Conservation (phyloP, 2,113 vertebrate genomes). For the Ploceus nigricollis region DNA sequence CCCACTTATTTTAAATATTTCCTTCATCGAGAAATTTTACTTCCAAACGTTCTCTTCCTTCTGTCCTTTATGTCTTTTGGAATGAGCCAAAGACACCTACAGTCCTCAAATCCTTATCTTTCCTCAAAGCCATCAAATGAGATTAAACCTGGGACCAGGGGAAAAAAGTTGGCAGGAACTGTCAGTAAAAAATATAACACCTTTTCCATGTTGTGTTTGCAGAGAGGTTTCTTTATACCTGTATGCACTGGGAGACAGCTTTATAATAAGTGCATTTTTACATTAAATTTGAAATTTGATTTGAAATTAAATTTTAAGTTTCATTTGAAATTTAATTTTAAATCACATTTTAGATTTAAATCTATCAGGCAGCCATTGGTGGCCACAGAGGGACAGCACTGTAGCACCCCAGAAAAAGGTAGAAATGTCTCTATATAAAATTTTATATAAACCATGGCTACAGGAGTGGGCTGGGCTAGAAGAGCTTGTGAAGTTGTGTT, state of each 20-base stretch:
- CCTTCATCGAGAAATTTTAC: neutral
- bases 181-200: neutral
- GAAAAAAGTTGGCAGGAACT: neutral
- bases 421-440: neutral
- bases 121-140: neutral
- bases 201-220: neutral
- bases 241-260: neutral
- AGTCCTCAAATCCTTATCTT: neutral
- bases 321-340: neutral
- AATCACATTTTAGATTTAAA: neutral
- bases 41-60: neutral
- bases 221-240: neutral
- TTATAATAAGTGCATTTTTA: neutral
- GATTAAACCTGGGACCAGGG: neutral
- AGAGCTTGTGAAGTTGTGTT: neutral
- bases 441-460: neutral
- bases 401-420: neutral
- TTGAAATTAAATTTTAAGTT: neutral
- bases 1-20: neutral
- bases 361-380: neutral
- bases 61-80: neutral
- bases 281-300: neutral
- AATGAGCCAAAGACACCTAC: neutral
- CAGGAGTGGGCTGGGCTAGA: neutral
- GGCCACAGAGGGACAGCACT: neutral